Evolutionary conservation across 2,113 vertebrate genomes (phyloP), one percentile per base, ranked within the genome.

Genomic region (Clarias batrachus): DNA sequence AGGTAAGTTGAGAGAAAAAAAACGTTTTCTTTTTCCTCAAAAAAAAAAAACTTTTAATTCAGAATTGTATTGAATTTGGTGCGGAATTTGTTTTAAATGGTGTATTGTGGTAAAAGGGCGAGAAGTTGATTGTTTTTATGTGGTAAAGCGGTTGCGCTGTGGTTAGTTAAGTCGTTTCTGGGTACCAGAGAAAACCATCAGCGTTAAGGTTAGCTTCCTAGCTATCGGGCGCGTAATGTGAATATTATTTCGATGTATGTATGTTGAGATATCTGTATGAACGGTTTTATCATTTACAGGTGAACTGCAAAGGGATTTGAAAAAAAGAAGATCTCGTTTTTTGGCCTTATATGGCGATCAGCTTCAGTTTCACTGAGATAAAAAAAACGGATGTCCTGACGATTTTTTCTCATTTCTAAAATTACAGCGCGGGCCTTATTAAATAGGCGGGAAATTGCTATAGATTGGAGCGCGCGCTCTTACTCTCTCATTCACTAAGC

Each of bases 1-100:
- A 96, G 94, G 95, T 96, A 91, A 87, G 94, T 93, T 30, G 2
- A 1, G 14, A 13, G 2, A 17, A 5, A 14, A 76, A 52, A 1
- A 21, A 56, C 48, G 41, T 74, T 52, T 37, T 37, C 33, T 37
- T 48, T 48, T 48, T 48, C 7, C 8, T 13, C 3, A 59, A 59
- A 59, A 63, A 63, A 63, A 21, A 21, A 62, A 25, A 62, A 23
- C 17, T 63, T 5, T 48, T 8, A 1, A 8, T 48, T 48, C 7
- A 48, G 7, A n/a, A 14, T 25, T 79, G 3, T 30, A 23, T 30
- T 37, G 4, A 0, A 2, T 62, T 81, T 25, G 27, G 11, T 13
- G 57, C 41, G 30, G 62, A 33, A 13, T 41, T 17, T 48, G 62
- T 19, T 7, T 23, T 37, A 56, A 77, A 16, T 0, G 1, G 48